Base-by-base conservation (phyloP, 2,797 vertebrate genomes). In the Xenopus petersii region DNA sequence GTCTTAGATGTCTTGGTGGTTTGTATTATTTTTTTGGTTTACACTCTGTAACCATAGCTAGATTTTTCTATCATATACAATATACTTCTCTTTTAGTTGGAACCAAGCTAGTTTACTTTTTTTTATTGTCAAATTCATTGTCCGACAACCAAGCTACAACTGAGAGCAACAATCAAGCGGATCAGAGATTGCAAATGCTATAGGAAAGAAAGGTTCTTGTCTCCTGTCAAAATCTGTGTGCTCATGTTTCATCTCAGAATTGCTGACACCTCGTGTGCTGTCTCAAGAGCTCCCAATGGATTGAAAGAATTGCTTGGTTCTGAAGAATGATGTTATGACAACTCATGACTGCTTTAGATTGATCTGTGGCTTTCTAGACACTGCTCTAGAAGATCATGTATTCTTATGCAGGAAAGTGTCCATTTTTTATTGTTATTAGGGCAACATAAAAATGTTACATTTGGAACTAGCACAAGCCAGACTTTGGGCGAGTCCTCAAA, bases 281-380 rank as follows among this genome's bases (percentile, higher is more conserved):
- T 26, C 58, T 60, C 21, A 60, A 60, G 58, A 9, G 58, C 21
- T 60, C 58, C 58, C 58, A 12, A 60, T 24, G 58, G 58, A 60
- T 26, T 26, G 17, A 26, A 26, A 60, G 17, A 60, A 60, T 24
- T 26, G 21, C 58, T 60, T 26, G 58, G 17, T 60, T 60, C 58
- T 60, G 58, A 60, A 60, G 21, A 60, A 60, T 24, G 58, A 60
- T 60, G 58, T 60, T 24, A 60, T 60, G 58, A 60, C 58, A 60
- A 60, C 58, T 60, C 58, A 60, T 24, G 58, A 60, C 58, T 60
- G 58, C 9, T 60, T 10, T 10, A 60, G 10, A 60, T 60, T 60
- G 58, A 60, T 60, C 21, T 17, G 24, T 60, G 24, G 58, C 21
- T 60, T 26, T 10, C 58, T 60, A 60, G 8, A 60, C 24, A 26